A percentile compares a stretch with the other conserved stretches of the same genome.
phyloP scores from a whole-genome alignment of 2,888 invertebrate species.

The Siphlonurus alternatus region DNA sequence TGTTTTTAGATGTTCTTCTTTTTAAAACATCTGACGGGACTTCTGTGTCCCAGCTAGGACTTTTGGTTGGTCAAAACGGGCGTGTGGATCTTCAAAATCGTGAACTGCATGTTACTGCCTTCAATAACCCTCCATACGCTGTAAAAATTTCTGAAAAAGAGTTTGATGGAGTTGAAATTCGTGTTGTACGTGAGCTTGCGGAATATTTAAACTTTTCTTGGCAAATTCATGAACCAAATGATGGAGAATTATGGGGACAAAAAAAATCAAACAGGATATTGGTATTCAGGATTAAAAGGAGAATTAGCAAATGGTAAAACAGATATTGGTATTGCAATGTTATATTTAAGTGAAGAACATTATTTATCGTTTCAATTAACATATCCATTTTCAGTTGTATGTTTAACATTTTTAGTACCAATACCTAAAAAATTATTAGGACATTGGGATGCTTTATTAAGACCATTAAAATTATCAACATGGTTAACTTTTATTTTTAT shows the following conservation, averaged over 20 bases:
- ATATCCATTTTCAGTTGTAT: neutral
- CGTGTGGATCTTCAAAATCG: neutral
- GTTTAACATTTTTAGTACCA: neutral
- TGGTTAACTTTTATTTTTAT: neutral
- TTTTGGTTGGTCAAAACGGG: neutral
- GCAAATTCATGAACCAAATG: neutral
- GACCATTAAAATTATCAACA: neutral
- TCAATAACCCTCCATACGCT: neutral
- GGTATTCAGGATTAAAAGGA: neutral
- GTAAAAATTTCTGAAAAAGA: neutral
- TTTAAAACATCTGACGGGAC: neutral
- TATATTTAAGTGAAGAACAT: neutral
- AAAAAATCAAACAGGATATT: neutral
- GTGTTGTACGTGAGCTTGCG: neutral
- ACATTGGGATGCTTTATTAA: neutral
- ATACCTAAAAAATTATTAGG: neutral
- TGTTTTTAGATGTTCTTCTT: neutral
- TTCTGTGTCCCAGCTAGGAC: neutral
- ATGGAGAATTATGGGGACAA: neutral
- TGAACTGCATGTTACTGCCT: neutral
- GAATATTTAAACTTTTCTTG: neutral
- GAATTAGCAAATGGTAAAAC: neutral
- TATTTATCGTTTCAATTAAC: neutral
- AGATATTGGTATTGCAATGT: neutral
- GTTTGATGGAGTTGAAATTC: neutral